Evolutionary conservation across 2,113 vertebrate species (phyloP).

Genomic region (Nerophis lumbriciformis): DNA sequence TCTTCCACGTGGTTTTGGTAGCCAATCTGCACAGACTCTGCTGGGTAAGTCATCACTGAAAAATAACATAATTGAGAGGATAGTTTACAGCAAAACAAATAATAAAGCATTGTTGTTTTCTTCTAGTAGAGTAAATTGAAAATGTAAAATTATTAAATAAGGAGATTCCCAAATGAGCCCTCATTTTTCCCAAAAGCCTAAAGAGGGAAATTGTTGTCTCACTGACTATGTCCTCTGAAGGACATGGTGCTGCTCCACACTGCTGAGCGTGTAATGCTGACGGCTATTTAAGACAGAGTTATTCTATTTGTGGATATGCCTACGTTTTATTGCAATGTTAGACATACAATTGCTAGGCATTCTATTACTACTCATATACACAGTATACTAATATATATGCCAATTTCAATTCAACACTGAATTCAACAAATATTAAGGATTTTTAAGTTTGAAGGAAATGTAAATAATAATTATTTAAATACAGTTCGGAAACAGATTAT

Average conservation of each 20-base stretch:
- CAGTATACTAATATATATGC: neutral
- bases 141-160: neutral
- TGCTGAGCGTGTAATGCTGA: conserved; percentile 4
- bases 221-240: conserved; percentile 17
- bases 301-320: neutral
- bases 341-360: neutral
- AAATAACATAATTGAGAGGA: neutral
- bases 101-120: neutral
- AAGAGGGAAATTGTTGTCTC: conserved; percentile 9
- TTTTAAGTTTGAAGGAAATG: neutral
- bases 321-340: neutral
- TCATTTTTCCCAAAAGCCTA: conserved; percentile 4
- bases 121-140: neutral
- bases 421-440: neutral
- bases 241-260: conserved; percentile 8
- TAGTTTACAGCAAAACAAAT: neutral
- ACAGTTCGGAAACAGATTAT: too few species aligned
- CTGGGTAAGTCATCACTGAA: conserved; percentile 95
- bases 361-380: neutral
- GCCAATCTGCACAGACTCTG: conserved; percentile 88
- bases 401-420: neutral
- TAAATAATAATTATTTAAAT: neutral
- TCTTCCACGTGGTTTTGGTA: conserved; percentile 98
- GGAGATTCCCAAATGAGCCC: conserved; percentile 4
- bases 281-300: neutral